Conservation (phyloP, 2,888 invertebrate species). For the Lasioglossum villosulum region DNA sequence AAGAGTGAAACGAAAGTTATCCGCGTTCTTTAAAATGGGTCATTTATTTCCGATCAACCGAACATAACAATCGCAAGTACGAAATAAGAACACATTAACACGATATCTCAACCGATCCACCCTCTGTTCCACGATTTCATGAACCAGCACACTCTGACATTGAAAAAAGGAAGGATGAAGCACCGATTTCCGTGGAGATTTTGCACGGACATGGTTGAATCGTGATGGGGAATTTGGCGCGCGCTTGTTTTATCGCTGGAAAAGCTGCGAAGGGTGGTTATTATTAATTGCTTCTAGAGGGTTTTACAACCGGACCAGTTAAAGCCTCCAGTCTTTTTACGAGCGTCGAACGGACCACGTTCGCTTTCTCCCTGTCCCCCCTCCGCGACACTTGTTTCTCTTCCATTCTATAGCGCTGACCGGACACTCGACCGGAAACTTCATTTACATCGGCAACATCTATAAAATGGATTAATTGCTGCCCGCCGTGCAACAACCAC, state of each 20-base stretch:
- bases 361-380: not conserved
- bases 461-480: slow-evolving; percentile 76
- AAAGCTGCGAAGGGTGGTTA: slow-evolving; percentile 64
- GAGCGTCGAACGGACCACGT: slow-evolving; percentile 66
- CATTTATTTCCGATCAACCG: too few species aligned
- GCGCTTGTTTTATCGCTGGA: slow-evolving; percentile 49
- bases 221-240: slow-evolving; percentile 17
- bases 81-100: too few species aligned
- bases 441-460: slow-evolving; percentile 73
- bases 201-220: not conserved
- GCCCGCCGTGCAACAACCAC: slow-evolving; percentile 54
- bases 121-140: not conserved
- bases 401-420: slow-evolving; percentile 24
- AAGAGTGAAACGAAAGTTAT: too few species aligned
- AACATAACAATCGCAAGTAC: too few species aligned
- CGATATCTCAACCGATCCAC: not conserved
- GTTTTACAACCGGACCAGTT: slow-evolving; percentile 61
- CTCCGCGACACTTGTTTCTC: not conserved
- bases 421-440: slow-evolving; percentile 62
- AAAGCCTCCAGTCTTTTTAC: slow-evolving; percentile 68
- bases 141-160: not conserved
- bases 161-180: not conserved
- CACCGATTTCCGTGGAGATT: slow-evolving; percentile 21
- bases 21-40: too few species aligned
- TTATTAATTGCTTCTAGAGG: slow-evolving; percentile 68